Base-by-base conservation (phyloP, 2,797 vertebrate genomes). In the Borostomias antarcticus region DNA sequence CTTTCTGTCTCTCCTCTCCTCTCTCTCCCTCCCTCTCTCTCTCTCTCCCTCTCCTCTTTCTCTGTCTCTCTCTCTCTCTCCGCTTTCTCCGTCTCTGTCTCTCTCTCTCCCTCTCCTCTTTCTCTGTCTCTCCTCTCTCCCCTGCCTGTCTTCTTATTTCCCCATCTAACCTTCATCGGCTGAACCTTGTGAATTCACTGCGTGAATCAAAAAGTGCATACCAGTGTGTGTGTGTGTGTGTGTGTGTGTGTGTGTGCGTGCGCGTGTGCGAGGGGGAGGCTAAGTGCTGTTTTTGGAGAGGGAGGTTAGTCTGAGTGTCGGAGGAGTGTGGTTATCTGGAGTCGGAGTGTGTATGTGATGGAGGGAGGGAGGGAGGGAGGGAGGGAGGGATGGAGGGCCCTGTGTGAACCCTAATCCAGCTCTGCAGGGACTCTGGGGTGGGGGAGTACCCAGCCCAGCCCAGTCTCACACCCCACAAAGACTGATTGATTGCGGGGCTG, bases 381-480 rank as follows among this genome's bases (percentile, higher is more conserved):
- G 53, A 51, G 50, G 8, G 19, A 26, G 28, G 47, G 61, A 47
- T 32, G 33, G 57, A 25, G 1, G 28, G 67, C 58, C 74, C 32
- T 35, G 37, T 30, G 1, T 74, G 69, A 84, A 78, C 72, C 58
- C 47, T 11, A 51, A 15, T 28, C n/a, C n/a, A n/a, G n/a, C n/a
- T n/a, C n/a, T n/a, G n/a, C n/a, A n/a, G n/a, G n/a, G n/a, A n/a
- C n/a, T n/a, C n/a, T n/a, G n/a, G n/a, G n/a, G 48, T 8, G 29
- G 2, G 19, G 10, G 35, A 8, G n/a, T 11, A 19, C 5, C 54
- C 51, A 23, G 13, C 1, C 62, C 62, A 2, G 5, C n/a, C n/a
- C n/a, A 40, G 33, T 23, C 28, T 40, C 35, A 25, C n/a, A 32
- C 58, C 63, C 54, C 64, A 90, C 86, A 91, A 90, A 89, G 87